phyloP scores from a whole-genome alignment of 2,113 vertebrate genomes.

The Catharus bicknelli region DNA sequence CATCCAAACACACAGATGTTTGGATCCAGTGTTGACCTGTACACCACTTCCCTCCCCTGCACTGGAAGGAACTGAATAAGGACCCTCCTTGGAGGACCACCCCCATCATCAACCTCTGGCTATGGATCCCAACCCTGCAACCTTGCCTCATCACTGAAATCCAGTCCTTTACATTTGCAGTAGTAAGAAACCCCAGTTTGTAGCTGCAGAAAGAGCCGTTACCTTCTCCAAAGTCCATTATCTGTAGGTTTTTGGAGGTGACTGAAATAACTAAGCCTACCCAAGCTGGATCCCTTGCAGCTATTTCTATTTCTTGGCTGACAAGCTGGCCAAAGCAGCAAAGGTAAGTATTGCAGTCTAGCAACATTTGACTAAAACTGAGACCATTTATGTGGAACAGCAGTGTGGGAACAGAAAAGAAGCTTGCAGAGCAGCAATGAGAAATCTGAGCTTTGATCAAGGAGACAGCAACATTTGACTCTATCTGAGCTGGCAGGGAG shows the following conservation, averaged over 20 bases:
- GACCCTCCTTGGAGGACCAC: neutral
- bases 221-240: neutral
- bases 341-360: conserved; percentile 2
- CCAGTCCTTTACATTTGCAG: neutral
- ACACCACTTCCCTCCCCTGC: neutral
- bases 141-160: neutral
- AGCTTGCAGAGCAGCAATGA: neutral
- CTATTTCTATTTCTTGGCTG: conserved; percentile 27
- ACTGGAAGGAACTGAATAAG: conserved; percentile 1
- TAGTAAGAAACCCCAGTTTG: neutral
- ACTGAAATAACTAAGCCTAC: neutral
- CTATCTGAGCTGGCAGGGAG: conserved; percentile 17
- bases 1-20: neutral
- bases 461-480: conserved; percentile 28
- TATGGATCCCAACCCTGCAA: neutral
- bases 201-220: neutral
- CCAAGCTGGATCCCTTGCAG: neutral
- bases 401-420: conserved; percentile 13
- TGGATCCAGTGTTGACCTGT: neutral
- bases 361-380: neutral
- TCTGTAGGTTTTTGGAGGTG: neutral
- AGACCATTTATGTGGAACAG: neutral
- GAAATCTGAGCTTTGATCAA: conserved; percentile 43
- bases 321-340: conserved; percentile 15
- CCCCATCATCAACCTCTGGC: conserved; percentile 39